Base-by-base conservation (phyloP, 2,113 vertebrate species). In the Sitta europaea region DNA sequence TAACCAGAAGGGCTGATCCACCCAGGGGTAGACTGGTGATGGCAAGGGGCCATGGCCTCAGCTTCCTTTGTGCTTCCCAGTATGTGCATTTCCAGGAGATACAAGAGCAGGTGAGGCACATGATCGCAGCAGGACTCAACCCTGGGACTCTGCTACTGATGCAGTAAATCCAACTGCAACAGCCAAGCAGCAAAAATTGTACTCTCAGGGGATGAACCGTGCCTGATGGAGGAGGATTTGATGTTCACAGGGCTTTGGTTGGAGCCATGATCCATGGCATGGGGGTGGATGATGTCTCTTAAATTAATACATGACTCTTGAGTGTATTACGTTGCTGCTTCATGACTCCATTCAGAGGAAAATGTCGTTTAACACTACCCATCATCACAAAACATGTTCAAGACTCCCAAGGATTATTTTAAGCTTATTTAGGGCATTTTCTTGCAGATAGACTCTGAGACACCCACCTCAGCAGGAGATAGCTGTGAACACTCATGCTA, bases 1-100 rank as follows among this genome's bases (percentile, higher is more conserved):
- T 95, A 95, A 97, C 95, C 96, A 96, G 88, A 95, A 73, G 36
- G 83, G 75, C 63, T 92, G 94, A 95, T 95, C 95, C 88, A 88
- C 95, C 51, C 90, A 22, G 66, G 86, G 95, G 82, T 35, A 97
- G 63, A 86, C 55, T 3, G 3, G 47, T 70, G 72, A 75, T 86
- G 71, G 66, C 54, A 90, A 78, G 88, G 45, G 72, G 33, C 82
- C 58, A 21, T 29, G 91, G 85, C 66, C 86, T 76, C 43, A 53
- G 38, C 63, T 88, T 92, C 78, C 67, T 82, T 80, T 2, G 0
- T 12, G 16, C 66, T 76, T 87, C 63, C 73, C 70, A 62, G 42
- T 0, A 2, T 33, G 21, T 7, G 6, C 16, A 11, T 47, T 67
- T 84, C 76, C 73, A 81, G 59, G 77, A 3, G 15, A 14, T 14